phyloP scores from a whole-genome alignment of 2,888 invertebrate genomes.

The Andricus curvator region DNA sequence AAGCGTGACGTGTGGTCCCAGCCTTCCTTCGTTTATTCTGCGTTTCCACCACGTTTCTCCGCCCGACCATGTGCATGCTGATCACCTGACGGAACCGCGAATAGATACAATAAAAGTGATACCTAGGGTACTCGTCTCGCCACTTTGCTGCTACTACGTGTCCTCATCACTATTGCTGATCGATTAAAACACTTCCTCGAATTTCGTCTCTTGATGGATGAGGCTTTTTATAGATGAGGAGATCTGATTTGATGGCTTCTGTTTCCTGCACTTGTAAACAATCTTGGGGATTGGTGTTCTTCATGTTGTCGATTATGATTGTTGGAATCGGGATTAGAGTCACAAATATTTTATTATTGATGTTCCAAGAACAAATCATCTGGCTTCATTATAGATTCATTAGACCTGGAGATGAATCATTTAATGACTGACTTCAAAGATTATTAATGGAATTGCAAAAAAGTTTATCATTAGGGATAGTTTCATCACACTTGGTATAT shows the following conservation, averaged over 20 bases:
- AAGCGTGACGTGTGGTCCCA: conserved; percentile 33
- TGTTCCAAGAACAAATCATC: too few species aligned
- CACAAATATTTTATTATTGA: too few species aligned
- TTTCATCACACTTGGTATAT: not conserved
- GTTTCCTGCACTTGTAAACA: not conserved
- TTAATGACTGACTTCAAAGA: too few species aligned
- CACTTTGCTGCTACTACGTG: conserved; percentile 15
- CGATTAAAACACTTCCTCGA: conserved; percentile 24
- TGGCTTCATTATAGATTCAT: too few species aligned
- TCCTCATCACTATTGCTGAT: conserved; percentile 7
- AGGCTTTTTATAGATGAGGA: not conserved
- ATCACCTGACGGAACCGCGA: conserved; percentile 18
- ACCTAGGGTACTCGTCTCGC: conserved; percentile 15
- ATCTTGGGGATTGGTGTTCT: not conserved
- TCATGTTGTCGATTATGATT: not conserved
- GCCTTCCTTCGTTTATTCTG: conserved; percentile 20
- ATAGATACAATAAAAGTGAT: conserved; percentile 28
- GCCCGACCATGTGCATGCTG: not conserved
- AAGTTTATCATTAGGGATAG: not conserved
- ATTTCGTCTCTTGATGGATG: not conserved
- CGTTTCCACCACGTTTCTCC: conserved; percentile 10
- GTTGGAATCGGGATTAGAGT: not conserved
- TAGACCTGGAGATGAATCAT: too few species aligned
- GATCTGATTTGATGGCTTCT: not conserved
- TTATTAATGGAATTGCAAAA: too few species aligned